phyloP scores from a whole-genome alignment of 35 echinoderm and acorn worm genomes.

The Anneissia japonica region DNA sequence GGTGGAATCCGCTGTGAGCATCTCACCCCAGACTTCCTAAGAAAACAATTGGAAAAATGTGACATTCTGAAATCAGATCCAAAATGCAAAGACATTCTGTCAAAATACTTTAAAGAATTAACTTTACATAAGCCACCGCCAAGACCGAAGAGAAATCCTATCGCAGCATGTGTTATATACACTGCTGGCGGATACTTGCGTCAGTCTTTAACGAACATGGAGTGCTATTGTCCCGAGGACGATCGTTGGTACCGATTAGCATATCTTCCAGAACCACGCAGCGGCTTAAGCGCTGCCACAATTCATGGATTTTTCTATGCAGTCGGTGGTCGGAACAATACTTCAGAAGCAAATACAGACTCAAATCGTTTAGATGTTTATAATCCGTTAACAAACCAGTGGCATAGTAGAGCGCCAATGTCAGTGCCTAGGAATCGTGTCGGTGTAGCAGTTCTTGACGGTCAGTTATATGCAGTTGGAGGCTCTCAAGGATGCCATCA shows the following conservation, averaged over 20 bases:
- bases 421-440: constrained; percentile 75
- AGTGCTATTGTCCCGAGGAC: constrained; percentile 82
- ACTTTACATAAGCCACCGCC: constrained; percentile 58
- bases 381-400: constrained; percentile 81
- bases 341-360: constrained; percentile 88
- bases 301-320: constrained; percentile 88
- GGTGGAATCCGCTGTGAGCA: constrained; percentile 72
- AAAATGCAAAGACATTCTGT: constrained; percentile 84
- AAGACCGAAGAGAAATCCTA: constrained; percentile 58
- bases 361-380: constrained; percentile 83
- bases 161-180: constrained; percentile 79
- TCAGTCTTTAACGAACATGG: constrained; percentile 72
- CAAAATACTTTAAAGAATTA: constrained; percentile 84
- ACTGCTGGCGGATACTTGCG: constrained; percentile 86
- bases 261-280: constrained; percentile 74
- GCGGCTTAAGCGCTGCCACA: constrained; percentile 86
- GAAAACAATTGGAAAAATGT: constrained; percentile 76
- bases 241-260: constrained; percentile 63
- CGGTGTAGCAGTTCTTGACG: constrained; percentile 82
- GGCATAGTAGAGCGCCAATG: constrained; percentile 71
- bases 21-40: constrained; percentile 84
- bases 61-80: constrained; percentile 69
- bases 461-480: constrained; percentile 77
- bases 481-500: constrained; percentile 84
- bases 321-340: constrained; percentile 90